A percentile compares a stretch with the other conserved stretches of the same genome.
Conservation (phyloP, 2,797 vertebrate species). For the Intellagama lesueurii region DNA sequence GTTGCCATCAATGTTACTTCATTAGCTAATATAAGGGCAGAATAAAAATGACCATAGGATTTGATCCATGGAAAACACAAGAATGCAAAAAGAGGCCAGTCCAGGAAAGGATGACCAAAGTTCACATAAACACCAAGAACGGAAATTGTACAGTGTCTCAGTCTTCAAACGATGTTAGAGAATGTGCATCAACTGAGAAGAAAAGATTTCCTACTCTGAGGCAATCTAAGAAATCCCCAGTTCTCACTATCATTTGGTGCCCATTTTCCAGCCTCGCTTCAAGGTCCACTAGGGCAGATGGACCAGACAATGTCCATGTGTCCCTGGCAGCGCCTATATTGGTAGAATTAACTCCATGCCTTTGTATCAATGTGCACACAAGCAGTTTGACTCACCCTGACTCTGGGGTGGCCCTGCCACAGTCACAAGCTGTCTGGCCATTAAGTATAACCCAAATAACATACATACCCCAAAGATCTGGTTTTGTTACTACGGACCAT, state of each 20-base stretch:
- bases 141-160: not conserved
- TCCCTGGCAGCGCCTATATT: not conserved
- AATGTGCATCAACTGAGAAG: not conserved
- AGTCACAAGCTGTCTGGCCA: no score
- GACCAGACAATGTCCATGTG: not conserved
- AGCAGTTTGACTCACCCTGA: no score
- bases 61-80: not conserved
- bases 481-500: not conserved
- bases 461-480: not conserved
- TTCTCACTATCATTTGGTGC: not conserved
- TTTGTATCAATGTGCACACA: not conserved
- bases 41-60: not conserved
- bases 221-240: not conserved
- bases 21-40: not conserved
- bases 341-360: no score
- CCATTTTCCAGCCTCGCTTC: not conserved
- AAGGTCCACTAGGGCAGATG: no score
- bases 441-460: not conserved
- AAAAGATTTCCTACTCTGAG: not conserved
- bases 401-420: no score
- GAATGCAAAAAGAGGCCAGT: not conserved
- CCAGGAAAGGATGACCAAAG: not conserved
- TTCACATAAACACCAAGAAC: no score
- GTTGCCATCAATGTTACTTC: not conserved
- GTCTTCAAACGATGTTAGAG: not conserved